Conservation (phyloP, 2,888 invertebrate genomes). For the Galerucella calmariensis region DNA sequence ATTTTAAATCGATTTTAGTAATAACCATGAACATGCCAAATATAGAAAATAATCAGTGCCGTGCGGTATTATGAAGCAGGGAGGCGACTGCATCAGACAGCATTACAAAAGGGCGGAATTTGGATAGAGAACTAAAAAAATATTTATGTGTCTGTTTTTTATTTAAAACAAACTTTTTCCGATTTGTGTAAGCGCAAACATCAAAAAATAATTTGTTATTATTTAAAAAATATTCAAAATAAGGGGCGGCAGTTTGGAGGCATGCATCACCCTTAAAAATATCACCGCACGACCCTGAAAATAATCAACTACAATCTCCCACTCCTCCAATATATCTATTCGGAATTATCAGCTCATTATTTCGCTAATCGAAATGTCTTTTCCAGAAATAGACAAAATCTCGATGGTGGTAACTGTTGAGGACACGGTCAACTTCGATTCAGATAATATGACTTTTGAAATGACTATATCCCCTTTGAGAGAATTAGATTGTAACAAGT, state of each 20-base stretch:
- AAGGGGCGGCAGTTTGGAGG: no score
- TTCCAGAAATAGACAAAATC: conserved; percentile 46
- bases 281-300: no score
- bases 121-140: no score
- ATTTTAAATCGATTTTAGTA: neutral
- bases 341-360: neutral
- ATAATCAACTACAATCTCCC: neutral
- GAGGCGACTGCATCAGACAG: no score
- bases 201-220: no score
- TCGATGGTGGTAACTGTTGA: conserved; percentile 50
- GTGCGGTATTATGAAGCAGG: no score
- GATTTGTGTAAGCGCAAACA: no score
- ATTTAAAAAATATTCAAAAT: no score
- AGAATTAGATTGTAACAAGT: conserved; percentile 56
- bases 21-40: neutral
- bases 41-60: conserved; percentile 5
- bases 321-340: neutral
- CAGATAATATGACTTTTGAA: conserved; percentile 49
- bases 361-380: conserved; percentile 31
- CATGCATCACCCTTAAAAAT: no score
- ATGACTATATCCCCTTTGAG: conserved; percentile 51
- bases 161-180: no score
- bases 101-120: no score
- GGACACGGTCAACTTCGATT: conserved; percentile 47
- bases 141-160: no score